These are phyloP conservation scores for Artibeus lituratus DNA, from an alignment of 2,797 vertebrate genomes.

Conservation along the genomic window DNA sequence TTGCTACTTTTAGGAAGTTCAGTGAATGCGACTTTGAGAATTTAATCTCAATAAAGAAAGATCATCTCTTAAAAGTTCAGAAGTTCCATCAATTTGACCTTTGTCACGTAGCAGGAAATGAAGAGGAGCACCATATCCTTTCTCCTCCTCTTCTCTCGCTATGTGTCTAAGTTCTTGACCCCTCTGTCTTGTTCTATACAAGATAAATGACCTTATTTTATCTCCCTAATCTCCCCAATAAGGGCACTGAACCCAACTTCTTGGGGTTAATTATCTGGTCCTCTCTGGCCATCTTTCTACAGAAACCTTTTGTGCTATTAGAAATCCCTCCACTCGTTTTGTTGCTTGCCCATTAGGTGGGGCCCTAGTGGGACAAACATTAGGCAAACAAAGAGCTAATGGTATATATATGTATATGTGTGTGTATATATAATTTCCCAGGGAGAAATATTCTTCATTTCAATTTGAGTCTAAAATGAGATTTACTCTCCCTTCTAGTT, in stretches of 20 bases:
- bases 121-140: constrained; percentile 30
- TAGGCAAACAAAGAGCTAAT: neutral
- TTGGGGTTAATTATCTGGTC: constrained; percentile 74
- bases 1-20: constrained; percentile 45
- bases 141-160: constrained; percentile 28
- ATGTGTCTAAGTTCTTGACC: constrained; percentile 71
- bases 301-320: constrained; percentile 60
- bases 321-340: constrained; percentile 38
- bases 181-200: constrained; percentile 68
- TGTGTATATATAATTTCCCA: neutral
- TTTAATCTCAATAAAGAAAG: constrained; percentile 45
- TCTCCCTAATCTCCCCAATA: constrained; percentile 72
- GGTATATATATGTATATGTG: neutral
- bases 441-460: neutral
- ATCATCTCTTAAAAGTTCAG: constrained; percentile 64
- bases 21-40: constrained; percentile 31
- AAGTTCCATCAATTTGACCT: constrained; percentile 66
- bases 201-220: constrained; percentile 76
- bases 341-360: constrained; percentile 39
- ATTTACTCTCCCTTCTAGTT: neutral
- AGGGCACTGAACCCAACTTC: constrained; percentile 72
- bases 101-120: constrained; percentile 67
- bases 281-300: constrained; percentile 61
- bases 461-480: neutral
- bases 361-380: neutral